Evolutionary conservation across 2,888 invertebrate genomes (phyloP), one percentile per base, ranked within the genome.

Genomic region (Encarsia formosa): DNA sequence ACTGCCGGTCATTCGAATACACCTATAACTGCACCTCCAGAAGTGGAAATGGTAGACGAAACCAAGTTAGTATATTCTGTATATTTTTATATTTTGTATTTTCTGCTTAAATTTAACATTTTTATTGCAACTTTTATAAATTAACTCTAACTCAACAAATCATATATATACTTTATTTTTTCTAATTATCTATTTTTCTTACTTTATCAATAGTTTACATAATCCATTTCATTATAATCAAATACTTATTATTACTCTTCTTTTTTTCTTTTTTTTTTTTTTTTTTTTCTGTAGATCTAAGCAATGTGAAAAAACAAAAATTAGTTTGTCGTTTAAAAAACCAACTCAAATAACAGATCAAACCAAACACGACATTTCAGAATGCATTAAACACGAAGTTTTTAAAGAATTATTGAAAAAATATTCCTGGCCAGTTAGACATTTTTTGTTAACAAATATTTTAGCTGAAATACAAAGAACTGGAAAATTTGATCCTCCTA

Each of bases 1-100:
- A 93, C 92, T 49, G 95, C 93, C 58, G 95, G 94, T 58, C 94
- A 95, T 79, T 95, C 95, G 76, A 95, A 95, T 79, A 94, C 95
- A 68, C 96, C 96, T 63, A 96, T 96, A 75, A 92, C 95, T 63
- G 91, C 87, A 75, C 86, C 83, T 61, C 90, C 88, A 75, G 96
- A 96, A 79, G 89, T 93, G 60, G 96, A 96, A 77, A 87, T 93
- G 72, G 88, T 92, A 68, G 95, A 96, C 79, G 96, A 97, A 84
- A 96, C 94, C 81, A 95, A 93, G 93, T 94, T 84, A 83, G 89
- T 85, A 77, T 77, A 75, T 65, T 75, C 75, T 76, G 75, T 76
- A 13, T 41, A 24, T 22, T 11, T 38, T 72, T 69, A 26, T 35
- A 19, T 72, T 69, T 32, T 31, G 19, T 34, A 39, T 34, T 34